Percentiles rank a stretch among this genome's conserved stretches.
phyloP scores from a whole-genome alignment of 2,113 vertebrate genomes.

The Puffinus mauretanicus region DNA sequence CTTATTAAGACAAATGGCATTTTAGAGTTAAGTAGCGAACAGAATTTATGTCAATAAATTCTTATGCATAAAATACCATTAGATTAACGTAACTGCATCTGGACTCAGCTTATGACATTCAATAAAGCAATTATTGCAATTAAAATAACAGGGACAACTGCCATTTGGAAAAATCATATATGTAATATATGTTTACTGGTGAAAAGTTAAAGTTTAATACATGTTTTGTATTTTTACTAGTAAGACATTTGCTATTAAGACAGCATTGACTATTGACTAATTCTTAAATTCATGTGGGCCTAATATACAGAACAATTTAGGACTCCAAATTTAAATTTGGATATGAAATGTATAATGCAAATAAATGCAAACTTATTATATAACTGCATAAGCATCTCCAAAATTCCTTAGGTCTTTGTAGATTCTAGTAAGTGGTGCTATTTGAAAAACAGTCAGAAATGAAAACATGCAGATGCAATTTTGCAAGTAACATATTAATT shows the following conservation, averaged over 20 bases:
- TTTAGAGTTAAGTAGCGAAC: neutral
- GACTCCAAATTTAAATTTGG: neutral
- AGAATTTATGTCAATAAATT: neutral
- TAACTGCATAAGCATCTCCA: neutral
- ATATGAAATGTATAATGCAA: neutral
- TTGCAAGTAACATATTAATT: slow-evolving; percentile 44
- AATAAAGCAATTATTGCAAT: neutral
- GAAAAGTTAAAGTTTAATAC: neutral
- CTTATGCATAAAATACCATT: neutral
- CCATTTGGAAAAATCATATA: neutral
- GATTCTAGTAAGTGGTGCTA: neutral
- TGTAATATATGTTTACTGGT: neutral
- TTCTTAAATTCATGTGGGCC: neutral
- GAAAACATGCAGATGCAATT: slow-evolving; percentile 35
- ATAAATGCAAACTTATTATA: neutral
- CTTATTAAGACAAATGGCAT: slow-evolving; percentile 28
- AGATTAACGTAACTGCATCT: neutral
- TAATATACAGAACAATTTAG: neutral
- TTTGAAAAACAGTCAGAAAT: slow-evolving; percentile 17
- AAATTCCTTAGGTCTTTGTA: neutral
- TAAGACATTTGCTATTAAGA: neutral
- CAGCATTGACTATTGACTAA: neutral
- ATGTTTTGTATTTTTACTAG: neutral
- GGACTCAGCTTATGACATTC: neutral
- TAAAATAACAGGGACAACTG: neutral